Base-by-base conservation (phyloP, 2,888 invertebrate genomes). In the Petrolisthes cinctipes region DNA sequence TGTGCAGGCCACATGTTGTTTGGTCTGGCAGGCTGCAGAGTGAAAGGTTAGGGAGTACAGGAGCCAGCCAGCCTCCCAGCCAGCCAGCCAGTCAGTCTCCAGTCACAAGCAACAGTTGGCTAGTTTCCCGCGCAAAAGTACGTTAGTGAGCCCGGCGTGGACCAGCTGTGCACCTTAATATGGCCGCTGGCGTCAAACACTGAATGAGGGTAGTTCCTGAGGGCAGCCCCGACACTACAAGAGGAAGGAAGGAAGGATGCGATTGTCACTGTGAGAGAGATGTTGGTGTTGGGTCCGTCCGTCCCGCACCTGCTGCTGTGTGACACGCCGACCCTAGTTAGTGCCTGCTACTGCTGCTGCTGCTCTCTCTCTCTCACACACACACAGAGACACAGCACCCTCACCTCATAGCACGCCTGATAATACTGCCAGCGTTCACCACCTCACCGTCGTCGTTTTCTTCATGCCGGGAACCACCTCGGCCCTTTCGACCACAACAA, bases 91-190 rank as follows among this genome's bases (percentile, higher is more conserved):
- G 71, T 53, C 71, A 82, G 68, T n/a, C 53, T 23, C 85, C 53
- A 86, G 80, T 86, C 73, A 86, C 82, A 37, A 86, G 86, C 86
- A 86, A 86, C 86, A 86, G 86, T 86, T 86, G 86, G 86, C 80
- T 51, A 81, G 86, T 86, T 81, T 86, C 82, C 82, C 86, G 81
- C 86, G 83, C 76, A 61, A 76, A 75, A 83, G 76, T 83, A 20
- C 51, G 37, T 76, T 73, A 83, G 83, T 37, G 57, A 57, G 57
- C 66, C 61, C 76, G 51, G 51, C 57, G 66, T 17, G 53, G 56
- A 20, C 56, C 83, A 56, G 83, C 37, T 75, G 75, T 51, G n/a
- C 57, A 83, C 76, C 53, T 61, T 66, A 83, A 83, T 73, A 83
- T 83, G 83, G 83, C 83, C 37, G 37, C 37, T 37, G 83, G 17